phyloP scores from a whole-genome alignment of 2,888 invertebrate species.

The Carpatolechia fugitivella region DNA sequence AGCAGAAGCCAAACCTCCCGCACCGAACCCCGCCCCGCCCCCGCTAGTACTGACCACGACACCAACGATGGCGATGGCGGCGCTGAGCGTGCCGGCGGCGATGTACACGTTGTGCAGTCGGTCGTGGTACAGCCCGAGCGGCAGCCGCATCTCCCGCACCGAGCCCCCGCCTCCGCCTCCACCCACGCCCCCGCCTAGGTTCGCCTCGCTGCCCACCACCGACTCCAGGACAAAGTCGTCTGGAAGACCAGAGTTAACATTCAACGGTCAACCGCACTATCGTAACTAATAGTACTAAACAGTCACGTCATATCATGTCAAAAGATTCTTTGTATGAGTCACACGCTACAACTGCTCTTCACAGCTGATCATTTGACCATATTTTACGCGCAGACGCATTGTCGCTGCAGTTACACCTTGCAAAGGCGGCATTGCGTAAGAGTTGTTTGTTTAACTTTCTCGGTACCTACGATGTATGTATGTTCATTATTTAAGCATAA shows the following conservation, averaged over 20 bases:
- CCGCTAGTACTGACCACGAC: slow-evolving; percentile 78
- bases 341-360: too few relatives aligned
- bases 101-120: slow-evolving; percentile 88
- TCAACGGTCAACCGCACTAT: neutral
- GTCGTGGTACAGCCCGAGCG: slow-evolving; percentile 80
- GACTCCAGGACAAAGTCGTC: slow-evolving; percentile 86
- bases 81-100: slow-evolving; percentile 86
- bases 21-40: slow-evolving; percentile 56
- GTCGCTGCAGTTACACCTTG: too few relatives aligned
- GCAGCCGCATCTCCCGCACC: slow-evolving; percentile 75
- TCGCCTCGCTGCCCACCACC: slow-evolving; percentile 67
- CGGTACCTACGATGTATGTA: too few relatives aligned
- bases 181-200: slow-evolving; percentile 42
- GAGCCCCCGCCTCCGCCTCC: slow-evolving; percentile 48
- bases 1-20: slow-evolving; percentile 79
- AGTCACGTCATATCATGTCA: neutral
- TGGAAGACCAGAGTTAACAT: slow-evolving; percentile 37
- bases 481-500: too few relatives aligned
- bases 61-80: slow-evolving; percentile 86
- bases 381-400: too few relatives aligned
- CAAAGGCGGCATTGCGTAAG: too few relatives aligned
- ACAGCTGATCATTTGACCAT: too few relatives aligned
- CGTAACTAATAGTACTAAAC: neutral
- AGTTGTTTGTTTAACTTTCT: too few relatives aligned
- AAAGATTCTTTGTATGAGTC: too few relatives aligned